phyloP scores from a whole-genome alignment of 1,140 invertebrate species.

The Pinna nobilis region DNA sequence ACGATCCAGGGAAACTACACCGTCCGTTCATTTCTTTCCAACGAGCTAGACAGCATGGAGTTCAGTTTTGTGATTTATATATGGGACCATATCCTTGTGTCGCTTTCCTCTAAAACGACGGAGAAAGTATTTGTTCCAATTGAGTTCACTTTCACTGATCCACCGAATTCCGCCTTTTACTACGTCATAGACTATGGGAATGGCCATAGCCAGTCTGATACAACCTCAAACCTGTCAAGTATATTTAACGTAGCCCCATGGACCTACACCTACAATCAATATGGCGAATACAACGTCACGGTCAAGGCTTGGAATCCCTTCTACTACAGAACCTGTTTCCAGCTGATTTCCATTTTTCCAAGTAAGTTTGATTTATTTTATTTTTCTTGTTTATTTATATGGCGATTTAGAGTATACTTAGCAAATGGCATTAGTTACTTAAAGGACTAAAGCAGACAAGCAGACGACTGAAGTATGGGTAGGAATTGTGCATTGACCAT shows the following conservation, averaged over 20 bases:
- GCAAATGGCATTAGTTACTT: too few species aligned
- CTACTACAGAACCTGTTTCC: too few species aligned
- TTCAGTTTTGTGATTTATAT: conserved; percentile 11
- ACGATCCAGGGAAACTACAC: conserved; percentile 32
- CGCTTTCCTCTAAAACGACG: neutral
- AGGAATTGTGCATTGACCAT: too few species aligned
- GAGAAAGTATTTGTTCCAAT: conserved; percentile 18
- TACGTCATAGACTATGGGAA: conserved; percentile 29
- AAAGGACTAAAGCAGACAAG: too few species aligned
- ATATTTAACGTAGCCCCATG: conserved; percentile 5
- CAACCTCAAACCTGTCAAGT: neutral
- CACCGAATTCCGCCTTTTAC: conserved; percentile 23
- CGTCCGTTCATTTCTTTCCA: conserved; percentile 2
- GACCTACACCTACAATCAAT: neutral
- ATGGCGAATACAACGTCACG: conserved; percentile 11
- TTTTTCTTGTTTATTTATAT: too few species aligned
- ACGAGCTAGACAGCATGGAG: neutral
- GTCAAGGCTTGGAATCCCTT: conserved; percentile 24
- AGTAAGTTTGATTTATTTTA: too few species aligned
- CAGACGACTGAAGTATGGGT: too few species aligned
- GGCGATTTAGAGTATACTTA: too few species aligned
- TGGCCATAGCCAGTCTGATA: neutral
- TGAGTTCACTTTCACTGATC: conserved; percentile 21
- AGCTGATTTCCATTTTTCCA: too few species aligned
- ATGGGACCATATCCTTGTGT: conserved; percentile 32